These are phyloP conservation scores for Pteropus alecto DNA, from an alignment of 2,113 vertebrate species.

Conservation along the genomic window DNA sequence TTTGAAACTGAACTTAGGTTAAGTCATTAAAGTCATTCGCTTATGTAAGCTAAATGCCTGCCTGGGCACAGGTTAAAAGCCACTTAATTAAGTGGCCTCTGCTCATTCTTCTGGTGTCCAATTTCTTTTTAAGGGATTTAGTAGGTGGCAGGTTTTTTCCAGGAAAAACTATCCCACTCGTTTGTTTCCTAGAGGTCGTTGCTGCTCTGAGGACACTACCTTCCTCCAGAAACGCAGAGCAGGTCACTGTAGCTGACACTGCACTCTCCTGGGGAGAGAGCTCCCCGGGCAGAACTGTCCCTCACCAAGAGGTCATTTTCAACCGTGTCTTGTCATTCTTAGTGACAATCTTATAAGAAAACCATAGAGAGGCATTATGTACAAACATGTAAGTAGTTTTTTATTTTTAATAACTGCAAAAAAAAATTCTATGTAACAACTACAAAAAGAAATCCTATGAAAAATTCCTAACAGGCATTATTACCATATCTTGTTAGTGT, in stretches of 20 bases:
- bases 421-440: slow-evolving; percentile 46
- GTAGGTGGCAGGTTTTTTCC: not conserved
- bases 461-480: not conserved
- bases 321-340: slow-evolving; percentile 32
- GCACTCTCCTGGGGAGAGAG: not conserved
- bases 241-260: not conserved
- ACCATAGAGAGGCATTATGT: slow-evolving; percentile 68
- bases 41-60: not conserved
- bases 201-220: not conserved
- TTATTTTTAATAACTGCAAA: slow-evolving; percentile 64
- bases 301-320: slow-evolving; percentile 34
- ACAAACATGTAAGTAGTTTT: slow-evolving; percentile 62
- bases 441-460: slow-evolving; percentile 42
- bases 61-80: not conserved
- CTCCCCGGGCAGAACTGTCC: not conserved
- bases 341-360: slow-evolving; percentile 56
- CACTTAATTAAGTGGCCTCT: not conserved
- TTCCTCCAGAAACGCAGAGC: slow-evolving; percentile 2
- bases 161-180: not conserved
- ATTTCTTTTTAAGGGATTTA: not conserved
- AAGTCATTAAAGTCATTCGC: not conserved
- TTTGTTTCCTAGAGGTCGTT: not conserved
- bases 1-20: slow-evolving; percentile 31
- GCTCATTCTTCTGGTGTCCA: not conserved
- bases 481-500: not conserved